Conservation (phyloP, 2,797 vertebrate genomes). For the Vipera ursinii region DNA sequence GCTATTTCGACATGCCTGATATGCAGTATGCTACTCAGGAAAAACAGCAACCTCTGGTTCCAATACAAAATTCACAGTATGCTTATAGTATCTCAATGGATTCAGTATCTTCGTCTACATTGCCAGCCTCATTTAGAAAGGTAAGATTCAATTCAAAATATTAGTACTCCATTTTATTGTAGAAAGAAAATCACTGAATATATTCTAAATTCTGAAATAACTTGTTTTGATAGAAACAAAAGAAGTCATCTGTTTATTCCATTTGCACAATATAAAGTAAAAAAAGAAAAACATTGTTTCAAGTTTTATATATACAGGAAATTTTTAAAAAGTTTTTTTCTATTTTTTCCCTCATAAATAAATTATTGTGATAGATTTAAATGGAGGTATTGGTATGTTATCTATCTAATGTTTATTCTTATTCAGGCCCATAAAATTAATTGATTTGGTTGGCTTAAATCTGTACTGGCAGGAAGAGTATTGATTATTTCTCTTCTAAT, state of each 20-base stretch:
- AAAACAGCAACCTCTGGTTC: conserved; percentile 32
- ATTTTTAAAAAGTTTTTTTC: too few species aligned
- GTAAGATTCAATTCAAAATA: conserved; percentile 52
- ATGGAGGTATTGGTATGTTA: background rate
- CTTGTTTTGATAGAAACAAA: conserved; percentile 31
- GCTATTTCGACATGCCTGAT: conserved; percentile 52
- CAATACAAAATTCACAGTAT: conserved; percentile 37
- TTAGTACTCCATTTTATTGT: background rate
- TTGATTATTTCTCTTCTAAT: conserved; percentile 55
- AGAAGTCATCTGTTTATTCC: conserved; percentile 29
- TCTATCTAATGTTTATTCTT: background rate
- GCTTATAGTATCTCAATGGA: conserved; percentile 17
- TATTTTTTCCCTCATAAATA: background rate
- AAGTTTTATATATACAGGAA: background rate
- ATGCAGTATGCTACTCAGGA: conserved; percentile 35
- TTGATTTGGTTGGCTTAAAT: background rate
- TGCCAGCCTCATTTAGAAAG: conserved; percentile 67
- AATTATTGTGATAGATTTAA: background rate
- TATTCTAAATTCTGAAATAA: conserved; percentile 32
- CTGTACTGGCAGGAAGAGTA: conserved; percentile 17
- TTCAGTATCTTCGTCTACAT: conserved; percentile 52
- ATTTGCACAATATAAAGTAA: conserved; percentile 32
- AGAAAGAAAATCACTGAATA: background rate
- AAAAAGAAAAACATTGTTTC: background rate
- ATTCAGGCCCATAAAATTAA: background rate